Evolutionary conservation across 2,797 vertebrate species (phyloP), one percentile per base, ranked within the genome.

Genomic region (Bovichtus diacanthus): DNA sequence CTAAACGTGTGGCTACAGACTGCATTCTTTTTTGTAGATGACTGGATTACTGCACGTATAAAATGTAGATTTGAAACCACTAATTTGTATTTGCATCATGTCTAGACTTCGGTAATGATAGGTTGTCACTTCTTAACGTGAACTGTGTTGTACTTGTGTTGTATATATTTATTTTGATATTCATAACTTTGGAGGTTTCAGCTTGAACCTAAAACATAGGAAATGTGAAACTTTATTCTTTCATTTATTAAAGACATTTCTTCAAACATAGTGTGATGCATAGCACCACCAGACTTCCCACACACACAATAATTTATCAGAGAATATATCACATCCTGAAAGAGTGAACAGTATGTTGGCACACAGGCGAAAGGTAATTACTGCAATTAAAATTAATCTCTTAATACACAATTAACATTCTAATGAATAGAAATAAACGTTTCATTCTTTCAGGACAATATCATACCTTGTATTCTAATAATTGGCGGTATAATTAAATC

Each of bases 61-160:
- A 64, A 79, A 78, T 46, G 7, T 46, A 31, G 34, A 63, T 53
- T 70, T 66, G 1, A 73, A 80, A 53, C 54, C 65, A 36, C 25
- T 3, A n/a, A 21, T 6, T 51, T 79, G 27, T 44, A 34, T 76
- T 73, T 74, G 53, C 59, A 65, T 39, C 56, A 70, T 46, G 67
- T 82, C 75, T 71, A 86, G 78, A 80, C 67, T 58, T 6, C 2
- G 16, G 67, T 76, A 78, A 85, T 82, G 56, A 62, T 70, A 36
- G 74, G 81, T 41, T 84, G 64, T 80, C 66, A 38, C 41, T 36
- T 76, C 3, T 44, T 29, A 19, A 54, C 66, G 23, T 49, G 3
- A 58, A 36, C 46, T 5, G 6, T 72, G 23, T 47, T 16, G 25
- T 25, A 41, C 27, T 54, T 21, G 39, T 59, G 12, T 68, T 66